phyloP scores from a whole-genome alignment of 2,888 invertebrate species.

The Heliconius charithonia region DNA sequence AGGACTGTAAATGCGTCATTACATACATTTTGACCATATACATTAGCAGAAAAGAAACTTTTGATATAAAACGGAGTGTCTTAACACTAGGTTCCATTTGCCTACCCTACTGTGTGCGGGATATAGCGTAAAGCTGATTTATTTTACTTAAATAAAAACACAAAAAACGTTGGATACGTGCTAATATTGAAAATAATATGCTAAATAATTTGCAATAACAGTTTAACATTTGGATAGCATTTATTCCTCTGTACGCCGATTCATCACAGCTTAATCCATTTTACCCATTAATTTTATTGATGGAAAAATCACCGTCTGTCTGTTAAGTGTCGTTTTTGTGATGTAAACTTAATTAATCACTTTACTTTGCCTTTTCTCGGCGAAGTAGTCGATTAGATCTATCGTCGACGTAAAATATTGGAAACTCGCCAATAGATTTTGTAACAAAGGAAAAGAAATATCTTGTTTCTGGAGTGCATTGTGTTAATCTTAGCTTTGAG shows the following conservation, averaged over 20 bases:
- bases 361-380: slow-evolving; percentile 45
- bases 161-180: not conserved
- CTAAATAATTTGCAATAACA: not conserved
- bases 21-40: too few species aligned
- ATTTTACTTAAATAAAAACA: not conserved
- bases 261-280: slow-evolving; percentile 29
- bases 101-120: too few species aligned
- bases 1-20: too few species aligned
- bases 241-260: slow-evolving; percentile 20
- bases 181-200: not conserved
- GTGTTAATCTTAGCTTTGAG: slow-evolving; percentile 45
- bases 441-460: slow-evolving; percentile 47
- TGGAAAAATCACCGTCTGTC: slow-evolving; percentile 32
- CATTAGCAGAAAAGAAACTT: too few species aligned
- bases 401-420: slow-evolving; percentile 49
- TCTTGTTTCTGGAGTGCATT: slow-evolving; percentile 45
- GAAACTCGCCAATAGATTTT: slow-evolving; percentile 48
- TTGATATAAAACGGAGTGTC: too few species aligned
- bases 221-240: not conserved
- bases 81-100: too few species aligned
- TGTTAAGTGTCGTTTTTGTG: slow-evolving; percentile 32
- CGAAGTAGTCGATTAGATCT: slow-evolving; percentile 50
- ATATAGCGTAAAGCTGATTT: too few species aligned
- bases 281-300: slow-evolving; percentile 35
- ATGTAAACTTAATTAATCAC: slow-evolving; percentile 47